phyloP scores from a whole-genome alignment of 2,888 invertebrate genomes.

The Troides aeacus region DNA sequence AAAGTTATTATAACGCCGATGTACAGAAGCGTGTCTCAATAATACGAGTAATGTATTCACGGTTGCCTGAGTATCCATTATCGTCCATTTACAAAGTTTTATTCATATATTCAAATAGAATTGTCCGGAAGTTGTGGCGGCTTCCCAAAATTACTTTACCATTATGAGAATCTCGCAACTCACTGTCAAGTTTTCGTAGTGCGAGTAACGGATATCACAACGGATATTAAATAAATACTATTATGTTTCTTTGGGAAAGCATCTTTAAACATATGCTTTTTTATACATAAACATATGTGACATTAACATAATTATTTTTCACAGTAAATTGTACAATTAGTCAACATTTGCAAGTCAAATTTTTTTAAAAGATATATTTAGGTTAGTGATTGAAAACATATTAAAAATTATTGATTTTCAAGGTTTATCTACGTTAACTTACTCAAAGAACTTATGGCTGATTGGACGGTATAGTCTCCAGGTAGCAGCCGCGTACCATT shows the following conservation, averaged over 20 bases:
- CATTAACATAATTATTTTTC: too few relatives aligned
- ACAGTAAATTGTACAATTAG: too few relatives aligned
- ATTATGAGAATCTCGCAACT: constrained; percentile 52
- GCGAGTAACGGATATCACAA: constrained; percentile 31
- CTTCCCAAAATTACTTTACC: constrained; percentile 56
- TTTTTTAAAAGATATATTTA: too few relatives aligned
- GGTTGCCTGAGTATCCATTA: constrained; percentile 55
- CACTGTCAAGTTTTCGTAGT: constrained; percentile 44
- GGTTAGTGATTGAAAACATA: too few relatives aligned
- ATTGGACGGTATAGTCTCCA: too few relatives aligned
- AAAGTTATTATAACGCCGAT: constrained; percentile 4
- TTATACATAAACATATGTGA: too few relatives aligned
- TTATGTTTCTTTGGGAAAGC: neutral
- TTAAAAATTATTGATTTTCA: too few relatives aligned
- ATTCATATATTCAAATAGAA: constrained; percentile 58
- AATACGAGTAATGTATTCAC: constrained; percentile 43
- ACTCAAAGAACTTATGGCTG: too few relatives aligned
- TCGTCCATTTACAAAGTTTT: constrained; percentile 52
- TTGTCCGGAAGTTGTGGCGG: constrained; percentile 51
- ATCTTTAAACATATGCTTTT: neutral
- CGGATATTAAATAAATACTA: constrained; percentile 23
- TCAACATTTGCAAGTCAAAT: too few relatives aligned
- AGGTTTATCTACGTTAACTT: too few relatives aligned
- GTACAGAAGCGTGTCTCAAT: constrained; percentile 15
- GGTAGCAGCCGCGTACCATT: too few relatives aligned